These are phyloP conservation scores for Atta colombica DNA, from an alignment of 1,140 invertebrate genomes.

Conservation along the genomic window DNA sequence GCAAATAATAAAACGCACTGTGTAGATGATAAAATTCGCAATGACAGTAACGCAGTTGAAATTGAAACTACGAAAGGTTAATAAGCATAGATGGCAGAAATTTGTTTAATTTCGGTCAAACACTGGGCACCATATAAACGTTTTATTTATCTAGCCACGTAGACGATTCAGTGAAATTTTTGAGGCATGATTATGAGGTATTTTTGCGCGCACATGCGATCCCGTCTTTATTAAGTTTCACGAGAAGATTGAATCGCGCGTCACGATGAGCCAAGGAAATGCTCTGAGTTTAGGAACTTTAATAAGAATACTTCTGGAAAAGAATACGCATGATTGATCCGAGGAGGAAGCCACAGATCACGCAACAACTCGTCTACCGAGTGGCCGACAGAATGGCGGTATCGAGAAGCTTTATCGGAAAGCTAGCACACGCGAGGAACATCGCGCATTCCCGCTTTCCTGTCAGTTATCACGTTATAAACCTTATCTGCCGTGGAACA, in stretches of 20 bases:
- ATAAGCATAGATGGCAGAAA: not conserved
- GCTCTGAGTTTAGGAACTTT: conserved; percentile 69
- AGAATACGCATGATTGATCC: conserved; percentile 55
- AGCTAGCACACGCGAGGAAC: conserved; percentile 69
- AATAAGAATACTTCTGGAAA: conserved; percentile 61
- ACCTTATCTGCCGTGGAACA: conserved; percentile 71
- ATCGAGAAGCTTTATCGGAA: conserved; percentile 68
- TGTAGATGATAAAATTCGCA: conserved; percentile 14
- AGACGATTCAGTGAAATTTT: conserved; percentile 12
- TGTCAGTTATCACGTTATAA: conserved; percentile 77
- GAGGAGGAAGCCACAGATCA: conserved; percentile 59
- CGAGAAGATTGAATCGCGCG: conserved; percentile 18
- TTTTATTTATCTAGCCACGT: not conserved
- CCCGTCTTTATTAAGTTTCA: not conserved
- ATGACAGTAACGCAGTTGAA: not conserved
- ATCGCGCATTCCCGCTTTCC: conserved; percentile 63
- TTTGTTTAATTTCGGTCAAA: conserved; percentile 12
- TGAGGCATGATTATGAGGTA: not conserved
- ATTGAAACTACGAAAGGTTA: conserved; percentile 16
- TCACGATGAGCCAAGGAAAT: not conserved
- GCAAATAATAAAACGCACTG: conserved; percentile 38
- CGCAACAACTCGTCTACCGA: conserved; percentile 50
- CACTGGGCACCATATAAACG: not conserved
- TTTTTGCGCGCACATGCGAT: not conserved
- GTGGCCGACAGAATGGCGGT: conserved; percentile 72